phyloP scores from a whole-genome alignment of 2,797 vertebrate species.

The Gallinago stenura region DNA sequence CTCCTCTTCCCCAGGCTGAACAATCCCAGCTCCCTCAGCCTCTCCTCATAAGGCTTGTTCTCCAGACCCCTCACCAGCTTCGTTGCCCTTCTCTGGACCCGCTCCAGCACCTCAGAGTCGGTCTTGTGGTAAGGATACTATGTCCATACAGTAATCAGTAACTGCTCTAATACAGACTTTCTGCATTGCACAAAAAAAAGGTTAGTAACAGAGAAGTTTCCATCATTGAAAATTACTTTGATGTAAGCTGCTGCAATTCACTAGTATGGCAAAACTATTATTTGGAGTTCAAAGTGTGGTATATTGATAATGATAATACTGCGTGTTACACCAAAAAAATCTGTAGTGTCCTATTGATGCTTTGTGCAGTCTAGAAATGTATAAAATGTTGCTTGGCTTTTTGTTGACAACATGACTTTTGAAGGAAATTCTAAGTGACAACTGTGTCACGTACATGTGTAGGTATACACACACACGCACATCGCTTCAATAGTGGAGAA shows the following conservation, averaged over 20 bases:
- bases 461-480: fast-evolving
- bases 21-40: too few species aligned
- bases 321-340: neutral
- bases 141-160: neutral
- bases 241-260: neutral
- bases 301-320: neutral
- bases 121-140: neutral
- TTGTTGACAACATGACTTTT: neutral
- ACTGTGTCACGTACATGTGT: fast-evolving
- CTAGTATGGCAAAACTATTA: neutral
- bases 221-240: neutral
- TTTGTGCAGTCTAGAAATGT: neutral
- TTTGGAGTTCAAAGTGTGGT: neutral
- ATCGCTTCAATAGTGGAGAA: neutral
- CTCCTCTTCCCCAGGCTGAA: too few species aligned
- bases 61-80: too few species aligned
- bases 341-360: neutral
- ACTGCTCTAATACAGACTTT: neutral
- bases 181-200: neutral
- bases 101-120: too few species aligned
- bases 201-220: neutral
- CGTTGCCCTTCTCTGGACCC: too few species aligned
- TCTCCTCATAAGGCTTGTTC: too few species aligned
- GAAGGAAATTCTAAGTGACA: neutral
- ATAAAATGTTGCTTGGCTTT: neutral